Evolutionary conservation across 1,140 invertebrate species (phyloP), one percentile per base, ranked within the genome.

Genomic region (Acarapis woodi): DNA sequence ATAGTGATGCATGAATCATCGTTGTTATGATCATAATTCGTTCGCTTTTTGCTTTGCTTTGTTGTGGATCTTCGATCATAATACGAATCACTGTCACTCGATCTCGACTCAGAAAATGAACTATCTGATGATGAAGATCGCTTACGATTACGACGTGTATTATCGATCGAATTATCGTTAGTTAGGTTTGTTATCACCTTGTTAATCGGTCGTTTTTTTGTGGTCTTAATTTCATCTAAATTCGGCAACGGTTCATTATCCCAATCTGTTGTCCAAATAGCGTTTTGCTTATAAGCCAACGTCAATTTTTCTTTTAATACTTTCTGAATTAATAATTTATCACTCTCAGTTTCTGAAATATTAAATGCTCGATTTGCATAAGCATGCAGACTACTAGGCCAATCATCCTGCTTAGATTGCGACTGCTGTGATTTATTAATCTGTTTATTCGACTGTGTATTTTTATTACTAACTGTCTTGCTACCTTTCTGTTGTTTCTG

Each of bases 311-410:
- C 78, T 54, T 87, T 88, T 22, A 94, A 58, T 45, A 82, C 74
- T 40, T 80, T 78, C 52, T 87, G 77, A 37, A 93, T 78, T 52
- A 80, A 70, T 62, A 93, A 78, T 57, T 82, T 78, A 53, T 90
- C 78, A 38, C 77, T 65, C 37, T 67, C 62, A 10, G 75, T 76
- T 47, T 67, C 67, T 50, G 79, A 88, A 57, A 78, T 78, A 25
- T 70, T 69, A 61, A 87, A 93, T 49, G 80, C 83, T 43, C 73
- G 66, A 47, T 74, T 71, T 9, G 90, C 79, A 57, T 87, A 94
- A 41, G 73, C 48, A 10, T 44, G 32, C 23, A 44, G 22, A 38
- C 35, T 38, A 14, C 12, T 14, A 23, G 42, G 41, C 47, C 45
- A 44, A 35, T 45, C 31, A n/a, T n/a, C n/a, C n/a, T n/a, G n/a